Evolutionary conservation across 1,140 invertebrate species (phyloP).

Genomic region (Drosophila azteca): DNA sequence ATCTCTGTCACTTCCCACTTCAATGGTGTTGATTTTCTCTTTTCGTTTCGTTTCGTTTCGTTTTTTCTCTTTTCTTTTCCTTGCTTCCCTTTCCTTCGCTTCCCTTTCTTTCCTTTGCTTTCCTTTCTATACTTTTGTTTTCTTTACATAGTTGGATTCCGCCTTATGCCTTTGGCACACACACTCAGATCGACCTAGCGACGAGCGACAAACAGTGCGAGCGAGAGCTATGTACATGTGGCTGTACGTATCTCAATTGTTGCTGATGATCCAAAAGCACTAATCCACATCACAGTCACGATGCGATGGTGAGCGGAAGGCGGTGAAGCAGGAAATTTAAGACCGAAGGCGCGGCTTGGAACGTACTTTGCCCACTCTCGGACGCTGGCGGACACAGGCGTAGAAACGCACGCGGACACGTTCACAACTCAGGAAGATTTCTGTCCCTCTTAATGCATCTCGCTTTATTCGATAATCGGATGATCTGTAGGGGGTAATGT

Average conservation of each 20-base stretch:
- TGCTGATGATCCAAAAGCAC: too few species aligned
- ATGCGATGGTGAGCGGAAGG: too few species aligned
- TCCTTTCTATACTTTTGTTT: slow-evolving; percentile 4
- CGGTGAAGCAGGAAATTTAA: slow-evolving; percentile 53
- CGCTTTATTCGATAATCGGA: slow-evolving; percentile 22
- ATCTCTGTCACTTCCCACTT: slow-evolving; percentile 71
- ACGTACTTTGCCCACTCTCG: slow-evolving; percentile 13
- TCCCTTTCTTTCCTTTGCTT: slow-evolving; percentile 14
- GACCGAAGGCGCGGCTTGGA: slow-evolving; percentile 54
- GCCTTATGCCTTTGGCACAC: background rate
- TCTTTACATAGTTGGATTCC: background rate
- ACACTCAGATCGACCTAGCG: slow-evolving; percentile 2
- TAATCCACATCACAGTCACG: too few species aligned
- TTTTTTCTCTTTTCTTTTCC: slow-evolving; percentile 14
- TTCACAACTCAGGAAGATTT: slow-evolving; percentile 36
- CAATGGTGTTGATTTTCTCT: slow-evolving; percentile 75
- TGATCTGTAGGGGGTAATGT: slow-evolving; percentile 11
- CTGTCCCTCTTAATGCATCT: slow-evolving; percentile 13
- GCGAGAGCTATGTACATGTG: slow-evolving; percentile 20
- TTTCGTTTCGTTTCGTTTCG: slow-evolving; percentile 27
- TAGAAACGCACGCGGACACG: slow-evolving; percentile 27
- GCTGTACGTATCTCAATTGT: slow-evolving; percentile 50
- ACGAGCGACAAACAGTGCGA: slow-evolving; percentile 5
- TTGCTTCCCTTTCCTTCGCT: slow-evolving; percentile 8
- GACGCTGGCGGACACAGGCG: slow-evolving; percentile 23